Evolutionary conservation across 2,113 vertebrate genomes (phyloP), one percentile per base, ranked within the genome.

Genomic region (Azemiops feae): DNA sequence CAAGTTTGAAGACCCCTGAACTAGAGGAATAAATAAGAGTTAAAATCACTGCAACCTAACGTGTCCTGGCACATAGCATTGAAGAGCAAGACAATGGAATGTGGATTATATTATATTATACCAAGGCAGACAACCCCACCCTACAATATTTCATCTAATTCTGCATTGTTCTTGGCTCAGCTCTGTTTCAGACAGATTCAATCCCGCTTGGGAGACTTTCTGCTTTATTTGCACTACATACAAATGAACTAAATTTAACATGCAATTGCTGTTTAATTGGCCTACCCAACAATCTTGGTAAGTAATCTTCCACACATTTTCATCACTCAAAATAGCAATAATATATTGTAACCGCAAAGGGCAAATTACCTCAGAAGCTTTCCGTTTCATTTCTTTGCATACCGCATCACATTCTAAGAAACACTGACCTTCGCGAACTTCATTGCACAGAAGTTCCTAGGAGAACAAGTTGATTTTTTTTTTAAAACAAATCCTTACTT

Each of bases 311-410:
- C 23, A 7, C 0, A 88, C 2, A 45, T 91, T 93, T 95, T 50
- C 81, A 25, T 20, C 91, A 88, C 64, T 54, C 87, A 89, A 96
- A 95, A 50, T 7, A 87, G 8, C 4, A 12, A 89, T 4, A 93
- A 91, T 53, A 94, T 89, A 87, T 57, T 64, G 57, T 0, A 92
- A 87, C 47, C 89, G 60, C 55, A 93, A 85, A 0, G 0, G 90
- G 91, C 47, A 94, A 81, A 89, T 95, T 98, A 99, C 99, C 99
- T 99, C 98, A 95, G 96, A 97, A 23, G 98, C 98, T 95, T 98
- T 99, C 96, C 85, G 98, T 95, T 98, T 98, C 96, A 99, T 97
- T 93, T 98, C 98, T 96, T 95, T 98, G 97, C 99, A 99, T 12
- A 97, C 92, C 0, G 97, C 94, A 23, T 99, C 99, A 14, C 99